Evolutionary conservation across 1,140 invertebrate species (phyloP).

Genomic region (Rhyacophila brunnea): DNA sequence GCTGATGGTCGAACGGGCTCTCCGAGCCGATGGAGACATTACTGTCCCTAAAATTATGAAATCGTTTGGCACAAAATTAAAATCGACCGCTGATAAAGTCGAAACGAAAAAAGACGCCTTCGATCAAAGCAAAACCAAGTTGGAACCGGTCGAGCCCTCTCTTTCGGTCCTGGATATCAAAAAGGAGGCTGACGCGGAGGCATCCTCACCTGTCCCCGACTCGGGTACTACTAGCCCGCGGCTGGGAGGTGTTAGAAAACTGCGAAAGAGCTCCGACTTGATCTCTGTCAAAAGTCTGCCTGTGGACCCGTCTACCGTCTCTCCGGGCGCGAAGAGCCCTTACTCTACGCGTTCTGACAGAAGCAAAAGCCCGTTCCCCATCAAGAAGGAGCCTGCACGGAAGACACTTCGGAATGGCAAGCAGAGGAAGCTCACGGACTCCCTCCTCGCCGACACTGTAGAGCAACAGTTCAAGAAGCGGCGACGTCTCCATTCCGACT

Average conservation of each 20-base stretch:
- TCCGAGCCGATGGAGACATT: conserved; percentile 43
- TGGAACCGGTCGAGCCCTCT: conserved; percentile 37
- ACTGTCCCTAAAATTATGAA: conserved; percentile 27
- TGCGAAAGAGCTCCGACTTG: conserved; percentile 49
- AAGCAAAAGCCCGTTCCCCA: conserved; percentile 49
- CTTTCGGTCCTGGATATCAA: conserved; percentile 49
- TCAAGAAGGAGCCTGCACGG: conserved; percentile 41
- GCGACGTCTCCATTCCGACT: conserved; percentile 48
- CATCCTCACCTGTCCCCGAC: conserved; percentile 16
- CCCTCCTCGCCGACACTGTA: conserved; percentile 53
- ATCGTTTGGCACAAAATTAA: conserved; percentile 17
- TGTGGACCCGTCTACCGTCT: conserved; percentile 42
- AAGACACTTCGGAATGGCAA: conserved; percentile 66
- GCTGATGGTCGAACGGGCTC: conserved; percentile 42
- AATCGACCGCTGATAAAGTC: conserved; percentile 22
- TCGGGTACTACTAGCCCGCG: conserved; percentile 52
- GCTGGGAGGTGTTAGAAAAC: conserved; percentile 42
- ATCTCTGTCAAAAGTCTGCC: conserved; percentile 49
- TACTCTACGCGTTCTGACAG: conserved; percentile 58
- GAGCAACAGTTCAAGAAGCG: conserved; percentile 52
- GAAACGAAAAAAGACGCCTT: conserved; percentile 35
- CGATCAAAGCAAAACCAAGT: conserved; percentile 41
- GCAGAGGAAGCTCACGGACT: conserved; percentile 54
- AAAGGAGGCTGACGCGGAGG: conserved; percentile 41
- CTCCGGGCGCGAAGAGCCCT: conserved; percentile 47